Evolutionary conservation across 2,797 vertebrate species (phyloP).

Genomic region (Enteromius radiatus): DNA sequence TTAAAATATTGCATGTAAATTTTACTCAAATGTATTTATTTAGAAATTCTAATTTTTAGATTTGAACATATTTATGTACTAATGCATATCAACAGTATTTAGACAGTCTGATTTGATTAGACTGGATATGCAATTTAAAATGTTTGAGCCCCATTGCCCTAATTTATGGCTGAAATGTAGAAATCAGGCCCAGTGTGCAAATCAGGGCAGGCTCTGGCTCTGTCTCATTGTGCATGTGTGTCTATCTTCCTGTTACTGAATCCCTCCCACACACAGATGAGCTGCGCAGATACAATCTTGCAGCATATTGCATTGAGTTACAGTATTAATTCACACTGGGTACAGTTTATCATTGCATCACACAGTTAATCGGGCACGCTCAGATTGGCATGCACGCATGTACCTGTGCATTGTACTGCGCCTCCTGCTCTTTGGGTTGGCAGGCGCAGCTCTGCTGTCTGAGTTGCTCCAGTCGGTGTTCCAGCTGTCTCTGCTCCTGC

Average conservation of each 20-base stretch:
- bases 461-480: constrained; percentile 93
- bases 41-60: too few relatives aligned
- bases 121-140: background rate
- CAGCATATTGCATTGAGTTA: constrained; percentile 5
- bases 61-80: too few relatives aligned
- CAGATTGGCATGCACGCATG: constrained; percentile 22
- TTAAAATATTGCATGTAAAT: too few relatives aligned
- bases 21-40: too few relatives aligned
- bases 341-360: constrained; percentile 6
- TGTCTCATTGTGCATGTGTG: background rate
- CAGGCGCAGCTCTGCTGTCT: constrained; percentile 93
- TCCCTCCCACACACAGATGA: constrained; percentile 49
- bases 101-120: background rate
- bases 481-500: constrained; percentile 93
- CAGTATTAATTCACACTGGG: constrained; percentile 22
- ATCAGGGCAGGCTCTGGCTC: background rate
- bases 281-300: constrained; percentile 12
- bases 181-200: constrained; percentile 12
- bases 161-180: constrained; percentile 1
- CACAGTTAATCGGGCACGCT: background rate
- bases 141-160: background rate
- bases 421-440: constrained; percentile 90
- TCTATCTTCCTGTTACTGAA: constrained; percentile 37
- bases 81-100: background rate
- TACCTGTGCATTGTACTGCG: constrained; percentile 94